phyloP scores from a whole-genome alignment of 2,113 vertebrate species.

The Ptychochromis oligacanthus region DNA sequence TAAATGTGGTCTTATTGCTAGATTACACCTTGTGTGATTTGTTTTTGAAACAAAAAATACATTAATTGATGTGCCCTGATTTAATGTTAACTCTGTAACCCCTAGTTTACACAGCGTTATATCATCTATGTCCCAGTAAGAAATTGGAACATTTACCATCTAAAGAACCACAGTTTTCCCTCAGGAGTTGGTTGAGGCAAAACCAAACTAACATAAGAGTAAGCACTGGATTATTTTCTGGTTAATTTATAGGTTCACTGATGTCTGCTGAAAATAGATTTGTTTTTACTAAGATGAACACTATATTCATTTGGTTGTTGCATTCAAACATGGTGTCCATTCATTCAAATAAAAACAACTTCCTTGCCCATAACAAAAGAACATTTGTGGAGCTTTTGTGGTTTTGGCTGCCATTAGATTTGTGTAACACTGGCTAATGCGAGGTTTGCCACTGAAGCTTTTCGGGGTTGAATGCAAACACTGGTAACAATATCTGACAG shows the following conservation, averaged over 20 bases:
- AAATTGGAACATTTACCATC: too few relatives aligned
- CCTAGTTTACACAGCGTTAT: too few relatives aligned
- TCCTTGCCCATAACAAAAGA: not conserved
- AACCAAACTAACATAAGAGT: rapidly evolving
- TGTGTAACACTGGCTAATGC: not conserved
- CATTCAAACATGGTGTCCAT: not conserved
- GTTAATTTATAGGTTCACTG: not conserved
- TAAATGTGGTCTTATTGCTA: not conserved
- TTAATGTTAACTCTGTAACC: too few relatives aligned
- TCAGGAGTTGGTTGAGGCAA: not conserved
- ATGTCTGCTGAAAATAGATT: not conserved
- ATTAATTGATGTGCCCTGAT: too few relatives aligned
- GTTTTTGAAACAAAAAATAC: too few relatives aligned
- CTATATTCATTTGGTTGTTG: not conserved
- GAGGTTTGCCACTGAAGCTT: not conserved
- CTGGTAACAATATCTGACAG: not conserved
- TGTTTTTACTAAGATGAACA: not conserved
- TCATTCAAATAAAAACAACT: not conserved
- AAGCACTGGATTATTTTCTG: not conserved
- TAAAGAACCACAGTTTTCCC: not conserved
- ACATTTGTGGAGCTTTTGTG: not conserved
- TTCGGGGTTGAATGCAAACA: not conserved
- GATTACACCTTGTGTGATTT: too few relatives aligned
- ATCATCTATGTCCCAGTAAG: too few relatives aligned
- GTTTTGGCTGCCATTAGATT: not conserved